Evolutionary conservation across 2,888 invertebrate genomes (phyloP).

Genomic region (Octonoba sinensis): DNA sequence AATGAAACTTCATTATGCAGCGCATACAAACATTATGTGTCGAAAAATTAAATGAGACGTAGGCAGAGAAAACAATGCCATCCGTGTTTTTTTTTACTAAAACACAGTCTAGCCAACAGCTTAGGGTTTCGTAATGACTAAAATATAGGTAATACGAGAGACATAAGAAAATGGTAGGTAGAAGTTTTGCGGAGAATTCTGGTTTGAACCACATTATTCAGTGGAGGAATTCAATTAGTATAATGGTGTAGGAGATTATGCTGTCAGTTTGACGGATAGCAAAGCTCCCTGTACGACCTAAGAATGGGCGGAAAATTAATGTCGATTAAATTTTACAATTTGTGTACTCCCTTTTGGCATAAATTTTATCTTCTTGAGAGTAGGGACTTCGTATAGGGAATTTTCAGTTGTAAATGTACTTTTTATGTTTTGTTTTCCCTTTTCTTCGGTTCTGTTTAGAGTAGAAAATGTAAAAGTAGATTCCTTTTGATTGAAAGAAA

Average conservation of each 20-base stretch:
- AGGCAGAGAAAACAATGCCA: too few relatives aligned
- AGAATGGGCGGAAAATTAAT: constrained; percentile 21
- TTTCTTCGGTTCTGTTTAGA: too few relatives aligned
- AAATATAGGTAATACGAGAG: constrained; percentile 11
- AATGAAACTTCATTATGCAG: too few relatives aligned
- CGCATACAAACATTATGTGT: too few relatives aligned
- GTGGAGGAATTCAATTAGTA: constrained; percentile 48
- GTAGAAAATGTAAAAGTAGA: too few relatives aligned
- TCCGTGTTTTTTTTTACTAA: too few relatives aligned
- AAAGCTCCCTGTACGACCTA: background rate
- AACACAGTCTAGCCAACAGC: background rate
- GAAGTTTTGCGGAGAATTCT: constrained; percentile 4
- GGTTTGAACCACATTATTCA: constrained; percentile 24
- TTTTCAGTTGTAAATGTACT: too few relatives aligned
- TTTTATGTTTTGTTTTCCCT: too few relatives aligned
- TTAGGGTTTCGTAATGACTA: background rate
- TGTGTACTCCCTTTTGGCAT: constrained; percentile 6
- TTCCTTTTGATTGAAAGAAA: too few relatives aligned
- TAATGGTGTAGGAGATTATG: constrained; percentile 39
- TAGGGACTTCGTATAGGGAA: background rate
- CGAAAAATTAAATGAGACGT: too few relatives aligned
- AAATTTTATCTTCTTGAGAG: background rate
- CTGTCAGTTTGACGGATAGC: constrained; percentile 44
- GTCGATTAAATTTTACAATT: constrained; percentile 35
- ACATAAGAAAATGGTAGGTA: constrained; percentile 5